These are phyloP conservation scores for Eubasilissa regina DNA, from an alignment of 1,140 invertebrate species.

Conservation along the genomic window DNA sequence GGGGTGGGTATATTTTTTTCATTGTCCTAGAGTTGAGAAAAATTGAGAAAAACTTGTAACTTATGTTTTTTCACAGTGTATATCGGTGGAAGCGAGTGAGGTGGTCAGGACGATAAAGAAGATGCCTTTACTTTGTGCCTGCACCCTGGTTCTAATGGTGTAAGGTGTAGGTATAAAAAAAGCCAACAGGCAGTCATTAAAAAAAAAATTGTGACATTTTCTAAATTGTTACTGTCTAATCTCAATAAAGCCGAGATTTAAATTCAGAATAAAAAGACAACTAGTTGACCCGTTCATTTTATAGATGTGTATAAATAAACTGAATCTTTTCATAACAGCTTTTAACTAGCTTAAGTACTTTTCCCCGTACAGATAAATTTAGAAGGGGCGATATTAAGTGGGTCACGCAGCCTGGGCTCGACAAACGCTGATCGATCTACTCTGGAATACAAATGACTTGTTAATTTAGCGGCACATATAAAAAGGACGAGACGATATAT, in stretches of 20 bases:
- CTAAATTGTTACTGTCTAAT: too few relatives aligned
- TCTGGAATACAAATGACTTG: not conserved
- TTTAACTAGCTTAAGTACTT: not conserved
- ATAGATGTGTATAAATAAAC: constrained; percentile 12
- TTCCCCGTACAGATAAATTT: not conserved
- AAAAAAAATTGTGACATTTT: too few relatives aligned
- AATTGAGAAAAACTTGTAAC: too few relatives aligned
- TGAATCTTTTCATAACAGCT: not conserved
- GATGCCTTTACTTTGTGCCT: too few relatives aligned
- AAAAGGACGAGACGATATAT: not conserved
- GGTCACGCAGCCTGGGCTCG: not conserved
- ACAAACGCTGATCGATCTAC: not conserved
- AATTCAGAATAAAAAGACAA: constrained; percentile 20
- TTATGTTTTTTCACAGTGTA: too few relatives aligned
- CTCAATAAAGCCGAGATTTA: not conserved
- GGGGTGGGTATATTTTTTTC: too few relatives aligned
- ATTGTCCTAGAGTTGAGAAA: too few relatives aligned
- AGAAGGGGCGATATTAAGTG: constrained; percentile 16
- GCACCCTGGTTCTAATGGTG: too few relatives aligned
- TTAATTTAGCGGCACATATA: not conserved
- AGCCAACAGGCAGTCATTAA: too few relatives aligned
- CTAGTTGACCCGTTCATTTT: not conserved
- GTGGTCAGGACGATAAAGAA: too few relatives aligned
- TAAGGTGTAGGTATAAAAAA: too few relatives aligned
- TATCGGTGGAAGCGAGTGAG: too few relatives aligned